phyloP scores from a whole-genome alignment of 1,140 invertebrate genomes.

The Fopius arisanus region DNA sequence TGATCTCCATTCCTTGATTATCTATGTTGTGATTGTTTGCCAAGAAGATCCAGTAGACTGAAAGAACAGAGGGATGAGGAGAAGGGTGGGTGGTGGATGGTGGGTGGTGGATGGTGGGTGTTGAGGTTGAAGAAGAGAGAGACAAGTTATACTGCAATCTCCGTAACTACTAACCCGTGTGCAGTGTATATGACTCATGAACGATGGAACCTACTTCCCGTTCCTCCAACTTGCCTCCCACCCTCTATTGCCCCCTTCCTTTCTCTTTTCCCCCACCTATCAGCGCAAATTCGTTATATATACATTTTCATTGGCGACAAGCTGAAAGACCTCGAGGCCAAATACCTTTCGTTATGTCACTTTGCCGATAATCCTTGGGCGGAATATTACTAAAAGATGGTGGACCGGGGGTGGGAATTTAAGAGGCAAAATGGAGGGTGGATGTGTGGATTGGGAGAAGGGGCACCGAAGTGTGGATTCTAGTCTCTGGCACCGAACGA shows the following conservation, averaged over 20 bases:
- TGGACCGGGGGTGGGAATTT: no score
- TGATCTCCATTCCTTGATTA: slow-evolving; percentile 14
- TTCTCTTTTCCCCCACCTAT: no score
- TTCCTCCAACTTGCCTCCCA: background rate
- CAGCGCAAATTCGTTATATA: background rate
- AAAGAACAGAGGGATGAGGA: background rate
- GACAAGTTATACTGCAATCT: slow-evolving; percentile 7
- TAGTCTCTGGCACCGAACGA: slow-evolving; percentile 24
- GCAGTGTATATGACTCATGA: slow-evolving; percentile 7
- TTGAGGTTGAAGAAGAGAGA: no score
- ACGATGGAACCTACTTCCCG: slow-evolving; percentile 1
- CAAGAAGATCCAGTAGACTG: background rate
- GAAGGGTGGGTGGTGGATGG: no score
- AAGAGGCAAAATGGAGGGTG: background rate
- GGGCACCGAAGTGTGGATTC: background rate
- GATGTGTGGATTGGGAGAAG: background rate
- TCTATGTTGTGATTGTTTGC: slow-evolving; percentile 7
- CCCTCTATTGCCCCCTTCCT: background rate
- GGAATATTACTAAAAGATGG: slow-evolving; percentile 21
- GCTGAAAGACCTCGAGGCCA: slow-evolving; percentile 10
- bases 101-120: no score
- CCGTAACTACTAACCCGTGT: slow-evolving; percentile 8
- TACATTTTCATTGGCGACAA: slow-evolving; percentile 26
- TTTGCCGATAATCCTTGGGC: slow-evolving; percentile 30
- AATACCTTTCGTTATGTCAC: slow-evolving; percentile 34